A percentile compares a stretch with the other conserved stretches of the same genome.
Evolutionary conservation across 2,888 invertebrate species (phyloP).

Genomic region (Pollenia labialis): DNA sequence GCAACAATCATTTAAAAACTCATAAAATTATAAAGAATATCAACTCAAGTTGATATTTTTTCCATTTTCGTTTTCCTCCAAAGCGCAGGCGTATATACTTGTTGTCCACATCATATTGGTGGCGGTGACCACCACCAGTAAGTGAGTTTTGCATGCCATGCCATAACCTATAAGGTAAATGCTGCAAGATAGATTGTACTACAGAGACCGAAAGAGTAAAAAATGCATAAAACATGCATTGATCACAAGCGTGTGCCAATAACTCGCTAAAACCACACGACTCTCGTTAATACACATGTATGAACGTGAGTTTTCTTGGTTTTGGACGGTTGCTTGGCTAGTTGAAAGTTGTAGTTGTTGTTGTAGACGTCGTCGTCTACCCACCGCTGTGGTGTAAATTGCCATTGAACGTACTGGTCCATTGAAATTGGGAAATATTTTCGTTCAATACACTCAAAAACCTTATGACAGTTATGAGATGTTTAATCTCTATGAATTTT

Average conservation of each 20-base stretch:
- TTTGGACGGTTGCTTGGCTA: slow-evolving; percentile 37
- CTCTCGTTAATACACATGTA: slow-evolving; percentile 57
- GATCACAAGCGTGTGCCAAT: slow-evolving; percentile 72
- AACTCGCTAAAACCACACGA: slow-evolving; percentile 72
- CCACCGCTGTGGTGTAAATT: slow-evolving; percentile 72
- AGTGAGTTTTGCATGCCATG: slow-evolving; percentile 12
- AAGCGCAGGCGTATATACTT: slow-evolving; percentile 71
- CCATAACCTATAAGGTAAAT: slow-evolving; percentile 48
- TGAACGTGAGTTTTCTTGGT: slow-evolving; percentile 29
- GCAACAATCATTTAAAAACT: slow-evolving; percentile 69
- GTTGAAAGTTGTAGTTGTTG: slow-evolving; percentile 58
- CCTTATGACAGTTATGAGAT: slow-evolving; percentile 35
- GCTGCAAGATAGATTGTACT: slow-evolving; percentile 19
- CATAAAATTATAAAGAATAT: slow-evolving; percentile 71
- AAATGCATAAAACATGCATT: slow-evolving; percentile 64
- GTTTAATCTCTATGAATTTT: background rate
- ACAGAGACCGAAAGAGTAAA: slow-evolving; percentile 28
- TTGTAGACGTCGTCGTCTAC: slow-evolving; percentile 55
- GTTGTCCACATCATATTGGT: slow-evolving; percentile 48
- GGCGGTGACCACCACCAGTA: slow-evolving; percentile 64
- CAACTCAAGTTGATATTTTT: slow-evolving; percentile 13
- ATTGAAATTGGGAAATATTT: slow-evolving; percentile 64
- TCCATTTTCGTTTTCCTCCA: background rate
- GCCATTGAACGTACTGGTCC: slow-evolving; percentile 62
- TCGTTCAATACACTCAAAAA: slow-evolving; percentile 54